Evolutionary conservation across 1,140 invertebrate genomes (phyloP).

Genomic region (Listronotus bonariensis): DNA sequence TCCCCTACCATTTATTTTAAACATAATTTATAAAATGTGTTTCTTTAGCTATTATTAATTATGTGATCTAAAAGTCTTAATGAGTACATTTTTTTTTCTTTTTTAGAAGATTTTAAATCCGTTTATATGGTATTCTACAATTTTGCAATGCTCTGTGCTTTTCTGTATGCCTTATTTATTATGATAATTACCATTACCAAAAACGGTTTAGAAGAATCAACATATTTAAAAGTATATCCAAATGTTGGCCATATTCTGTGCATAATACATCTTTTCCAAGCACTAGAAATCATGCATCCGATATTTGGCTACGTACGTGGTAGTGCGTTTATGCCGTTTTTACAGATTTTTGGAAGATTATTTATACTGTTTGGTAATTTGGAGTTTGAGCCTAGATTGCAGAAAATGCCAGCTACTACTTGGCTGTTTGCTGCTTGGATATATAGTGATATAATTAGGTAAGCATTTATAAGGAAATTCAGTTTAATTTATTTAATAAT

Average conservation of each 20-base stretch:
- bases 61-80: too few relatives aligned
- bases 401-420: constrained; percentile 83
- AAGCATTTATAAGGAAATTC: constrained; percentile 41
- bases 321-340: constrained; percentile 63
- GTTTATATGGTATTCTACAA: constrained; percentile 91
- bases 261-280: constrained; percentile 80
- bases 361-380: constrained; percentile 85
- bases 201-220: constrained; percentile 57
- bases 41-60: too few relatives aligned
- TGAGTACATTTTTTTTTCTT: constrained; percentile 59
- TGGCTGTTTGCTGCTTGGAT: constrained; percentile 86
- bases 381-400: constrained; percentile 82
- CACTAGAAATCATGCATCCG: constrained; percentile 88
- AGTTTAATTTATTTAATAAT: not conserved
- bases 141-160: constrained; percentile 88
- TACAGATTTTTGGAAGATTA: constrained; percentile 77
- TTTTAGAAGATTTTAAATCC: constrained; percentile 78
- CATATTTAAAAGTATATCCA: constrained; percentile 15
- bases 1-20: too few relatives aligned
- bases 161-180: constrained; percentile 75
- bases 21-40: too few relatives aligned
- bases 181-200: constrained; percentile 75
- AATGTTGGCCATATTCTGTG: constrained; percentile 80
- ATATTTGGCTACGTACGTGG: constrained; percentile 87
- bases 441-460: constrained; percentile 80